A percentile compares a stretch with the other conserved stretches of the same genome.
These are phyloP conservation scores for Agriotes lineatus DNA, from an alignment of 2,888 invertebrate species.

Conservation along the genomic window DNA sequence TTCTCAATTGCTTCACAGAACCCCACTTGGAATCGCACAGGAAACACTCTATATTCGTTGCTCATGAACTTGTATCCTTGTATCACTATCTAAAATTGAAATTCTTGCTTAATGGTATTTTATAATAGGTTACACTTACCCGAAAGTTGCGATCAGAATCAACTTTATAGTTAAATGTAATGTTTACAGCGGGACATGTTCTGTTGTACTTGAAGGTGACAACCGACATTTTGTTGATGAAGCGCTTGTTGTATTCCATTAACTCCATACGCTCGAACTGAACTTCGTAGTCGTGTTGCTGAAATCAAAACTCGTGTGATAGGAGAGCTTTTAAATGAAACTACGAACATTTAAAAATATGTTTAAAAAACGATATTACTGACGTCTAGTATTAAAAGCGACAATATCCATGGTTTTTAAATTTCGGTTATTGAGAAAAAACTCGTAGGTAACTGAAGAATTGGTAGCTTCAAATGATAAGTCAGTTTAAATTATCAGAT, in stretches of 20 bases:
- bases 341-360: too few relatives aligned
- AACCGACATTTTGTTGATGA: neutral
- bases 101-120: too few relatives aligned
- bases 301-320: neutral
- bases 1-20: neutral
- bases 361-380: too few relatives aligned
- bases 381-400: too few relatives aligned
- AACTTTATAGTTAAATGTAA: neutral
- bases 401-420: too few relatives aligned
- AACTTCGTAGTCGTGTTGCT: neutral
- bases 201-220: neutral
- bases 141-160: neutral
- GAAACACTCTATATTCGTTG: constrained; percentile 1
- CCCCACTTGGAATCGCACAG: neutral
- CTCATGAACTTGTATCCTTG: constrained; percentile 1
- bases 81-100: neutral
- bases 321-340: too few relatives aligned
- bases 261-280: neutral
- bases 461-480: too few relatives aligned
- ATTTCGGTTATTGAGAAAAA: too few relatives aligned
- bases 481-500: too few relatives aligned
- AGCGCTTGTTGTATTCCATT: too few relatives aligned
- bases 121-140: neutral
- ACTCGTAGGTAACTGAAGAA: too few relatives aligned
- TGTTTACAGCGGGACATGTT: neutral